These are phyloP conservation scores for Microctenopoma steveboyesi DNA, from an alignment of 2,797 vertebrate genomes.

Conservation along the genomic window DNA sequence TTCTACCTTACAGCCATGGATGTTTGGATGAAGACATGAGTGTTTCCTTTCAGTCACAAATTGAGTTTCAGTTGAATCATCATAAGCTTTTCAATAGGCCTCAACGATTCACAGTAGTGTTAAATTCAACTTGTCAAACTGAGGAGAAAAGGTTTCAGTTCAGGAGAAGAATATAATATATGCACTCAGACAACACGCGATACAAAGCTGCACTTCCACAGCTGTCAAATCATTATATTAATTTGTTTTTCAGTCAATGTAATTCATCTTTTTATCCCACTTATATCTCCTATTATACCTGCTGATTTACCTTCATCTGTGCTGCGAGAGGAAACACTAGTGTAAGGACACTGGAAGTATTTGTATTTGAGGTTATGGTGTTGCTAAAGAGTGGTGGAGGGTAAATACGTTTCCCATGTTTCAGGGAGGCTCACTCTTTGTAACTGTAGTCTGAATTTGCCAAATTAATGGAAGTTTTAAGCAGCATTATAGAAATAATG, in stretches of 20 bases:
- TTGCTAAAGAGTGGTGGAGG: not conserved
- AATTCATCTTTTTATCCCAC: conserved; percentile 42
- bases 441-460: too few species aligned
- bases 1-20: conserved; percentile 12
- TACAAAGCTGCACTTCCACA: not conserved
- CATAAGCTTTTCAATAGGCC: not conserved
- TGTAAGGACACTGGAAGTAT: conserved; percentile 4
- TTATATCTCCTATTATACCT: not conserved
- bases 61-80: conserved; percentile 22
- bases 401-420: not conserved
- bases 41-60: conserved; percentile 1
- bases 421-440: not conserved
- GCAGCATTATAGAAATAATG: too few species aligned
- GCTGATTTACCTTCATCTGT: conserved; percentile 24
- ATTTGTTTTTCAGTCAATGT: conserved; percentile 28
- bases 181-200: not conserved
- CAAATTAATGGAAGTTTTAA: too few species aligned
- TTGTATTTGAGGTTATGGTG: conserved; percentile 16
- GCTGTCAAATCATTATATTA: conserved; percentile 29
- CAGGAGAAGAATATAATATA: not conserved
- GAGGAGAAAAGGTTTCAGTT: not conserved
- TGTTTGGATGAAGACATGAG: conserved; percentile 25
- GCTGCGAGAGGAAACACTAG: not conserved
- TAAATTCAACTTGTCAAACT: not conserved
- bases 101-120: not conserved